A percentile compares a stretch with the other conserved stretches of the same genome.
Conservation (phyloP, 2,888 invertebrate species). For the Andrena chrysosceles region DNA sequence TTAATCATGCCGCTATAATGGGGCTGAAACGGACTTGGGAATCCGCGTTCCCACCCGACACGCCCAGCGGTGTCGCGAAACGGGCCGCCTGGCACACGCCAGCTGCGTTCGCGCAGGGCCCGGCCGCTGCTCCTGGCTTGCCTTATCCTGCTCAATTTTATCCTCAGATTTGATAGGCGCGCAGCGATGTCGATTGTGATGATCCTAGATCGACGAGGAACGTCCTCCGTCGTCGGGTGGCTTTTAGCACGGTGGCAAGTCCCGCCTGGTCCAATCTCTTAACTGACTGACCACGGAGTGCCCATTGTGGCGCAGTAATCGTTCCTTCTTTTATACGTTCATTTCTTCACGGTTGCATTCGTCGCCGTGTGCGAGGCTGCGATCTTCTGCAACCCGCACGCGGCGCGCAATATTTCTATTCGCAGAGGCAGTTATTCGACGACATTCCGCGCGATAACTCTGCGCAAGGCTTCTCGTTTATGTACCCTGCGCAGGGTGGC, state of each 20-base stretch:
- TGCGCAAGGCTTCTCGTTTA: constrained; percentile 11
- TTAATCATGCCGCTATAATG: constrained; percentile 84
- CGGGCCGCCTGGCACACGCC: constrained; percentile 82
- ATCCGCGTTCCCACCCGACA: constrained; percentile 88
- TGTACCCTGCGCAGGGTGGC: background rate
- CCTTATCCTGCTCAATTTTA: constrained; percentile 87
- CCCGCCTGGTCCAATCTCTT: background rate
- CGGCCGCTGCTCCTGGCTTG: constrained; percentile 85
- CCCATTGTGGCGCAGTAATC: background rate
- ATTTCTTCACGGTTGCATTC: constrained; percentile 24
- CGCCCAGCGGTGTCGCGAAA: constrained; percentile 76
- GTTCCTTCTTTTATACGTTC: constrained; percentile 35
- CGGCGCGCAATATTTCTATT: constrained; percentile 19
- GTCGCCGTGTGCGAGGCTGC: background rate
- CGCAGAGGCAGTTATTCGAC: constrained; percentile 11
- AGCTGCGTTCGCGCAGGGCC: constrained; percentile 81
- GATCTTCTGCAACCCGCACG: constrained; percentile 16
- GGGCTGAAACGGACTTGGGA: constrained; percentile 90
- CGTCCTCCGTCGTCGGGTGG: background rate
- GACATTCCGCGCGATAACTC: constrained; percentile 64
- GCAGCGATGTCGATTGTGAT: background rate
- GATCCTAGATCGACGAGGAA: background rate
- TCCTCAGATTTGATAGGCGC: constrained; percentile 76
- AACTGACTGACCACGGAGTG: background rate
- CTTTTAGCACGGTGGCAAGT: background rate